A percentile compares a stretch with the other conserved stretches of the same genome.
Conservation (phyloP, 2,797 vertebrate genomes). For the Macrochelys suwanniensis region DNA sequence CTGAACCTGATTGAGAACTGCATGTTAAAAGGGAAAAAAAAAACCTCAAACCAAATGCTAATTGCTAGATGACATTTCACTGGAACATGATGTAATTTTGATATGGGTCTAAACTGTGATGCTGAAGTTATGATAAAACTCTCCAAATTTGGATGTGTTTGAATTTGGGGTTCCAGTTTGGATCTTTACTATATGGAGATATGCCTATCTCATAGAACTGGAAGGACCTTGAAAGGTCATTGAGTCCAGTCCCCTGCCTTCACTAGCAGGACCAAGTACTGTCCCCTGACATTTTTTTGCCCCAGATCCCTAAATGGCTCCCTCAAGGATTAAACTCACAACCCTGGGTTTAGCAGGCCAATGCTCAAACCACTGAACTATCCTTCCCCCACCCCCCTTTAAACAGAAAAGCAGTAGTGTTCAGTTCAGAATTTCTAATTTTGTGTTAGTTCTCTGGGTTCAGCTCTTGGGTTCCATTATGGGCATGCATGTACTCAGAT, state of each 20-base stretch:
- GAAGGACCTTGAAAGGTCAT: too few relatives aligned
- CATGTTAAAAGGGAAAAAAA: neutral
- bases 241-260: too few relatives aligned
- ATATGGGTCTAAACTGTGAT: neutral
- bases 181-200: too few relatives aligned
- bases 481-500: neutral
- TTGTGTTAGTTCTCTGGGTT: neutral
- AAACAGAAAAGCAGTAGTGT: neutral
- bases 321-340: too few relatives aligned
- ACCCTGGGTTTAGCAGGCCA: too few relatives aligned
- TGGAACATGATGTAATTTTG: neutral
- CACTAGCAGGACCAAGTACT: too few relatives aligned
- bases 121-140: neutral
- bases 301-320: too few relatives aligned
- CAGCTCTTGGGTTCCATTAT: neutral
- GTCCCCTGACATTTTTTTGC: too few relatives aligned
- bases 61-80: neutral
- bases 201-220: too few relatives aligned
- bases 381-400: neutral
- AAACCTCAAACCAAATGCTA: neutral
- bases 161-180: neutral
- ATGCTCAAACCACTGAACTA: too few relatives aligned
- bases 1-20: neutral
- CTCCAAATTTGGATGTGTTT: neutral
- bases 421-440: neutral